Base-by-base conservation (phyloP, 2,888 invertebrate species). In the Ametastegia equiseti region DNA sequence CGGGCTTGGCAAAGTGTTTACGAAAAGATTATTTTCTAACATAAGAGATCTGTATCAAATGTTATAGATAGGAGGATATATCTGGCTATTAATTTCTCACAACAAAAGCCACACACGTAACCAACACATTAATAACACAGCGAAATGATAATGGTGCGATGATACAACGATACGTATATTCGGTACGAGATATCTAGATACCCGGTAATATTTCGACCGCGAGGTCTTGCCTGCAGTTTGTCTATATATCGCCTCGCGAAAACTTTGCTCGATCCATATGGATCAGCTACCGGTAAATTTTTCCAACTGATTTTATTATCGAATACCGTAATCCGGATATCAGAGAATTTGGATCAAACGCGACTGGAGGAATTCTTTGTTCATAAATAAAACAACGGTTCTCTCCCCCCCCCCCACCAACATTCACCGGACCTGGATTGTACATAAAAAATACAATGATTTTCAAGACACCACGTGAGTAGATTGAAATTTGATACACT, bases 91-190 rank as follows among this genome's bases (percentile, higher is more conserved):
- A 42, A 65, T 77, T 81, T 77, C 73, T 75, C 63, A 81, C 57
- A 73, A 81, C 81, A 39, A 19, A 30, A 42, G 9, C 47, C 15
- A 0, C 5, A 45, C 42, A 27, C 63, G 71, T 73, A 15, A 33
- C 23, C n/a, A 60, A 71, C 81, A 36, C 42, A 60, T 13, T 33
- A n/a, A 11, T 45, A 81, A 60, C 80, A 65, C 77, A 47, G 71
- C 82, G 71, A 79, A 83, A 82, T 84, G 86, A 86, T 86, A 86
- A 86, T 86, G 81, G 81, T 81, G 81, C 83, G 82, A 83, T 84
- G 85, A 83, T 81, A 67, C 83, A 71, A 47, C 27, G 71, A 71
- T 85, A 84, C 83, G 83, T 19, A 23, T 33, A 27, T 78, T 60
- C 42, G 30, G 27, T 39, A 39, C 60, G 78, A 60, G 42, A n/a